These are phyloP conservation scores for Danaus melanippus DNA, from an alignment of 1,140 invertebrate genomes.

Conservation along the genomic window DNA sequence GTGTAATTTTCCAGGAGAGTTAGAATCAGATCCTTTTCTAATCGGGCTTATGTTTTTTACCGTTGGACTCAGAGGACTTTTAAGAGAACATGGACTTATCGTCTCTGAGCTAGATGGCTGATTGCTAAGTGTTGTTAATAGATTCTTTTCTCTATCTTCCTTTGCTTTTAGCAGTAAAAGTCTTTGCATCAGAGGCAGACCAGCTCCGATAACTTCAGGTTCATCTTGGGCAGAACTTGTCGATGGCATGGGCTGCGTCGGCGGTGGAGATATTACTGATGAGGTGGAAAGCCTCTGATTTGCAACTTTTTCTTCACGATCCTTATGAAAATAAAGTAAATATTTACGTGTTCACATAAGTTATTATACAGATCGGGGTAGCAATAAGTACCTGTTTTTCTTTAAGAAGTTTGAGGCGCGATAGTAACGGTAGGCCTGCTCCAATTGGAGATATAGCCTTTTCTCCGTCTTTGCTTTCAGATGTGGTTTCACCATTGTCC, in stretches of 20 bases:
- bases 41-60: slow-evolving; percentile 66
- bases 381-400: slow-evolving; percentile 81
- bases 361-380: background rate
- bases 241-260: slow-evolving; percentile 59
- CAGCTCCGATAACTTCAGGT: slow-evolving; percentile 78
- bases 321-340: slow-evolving; percentile 39
- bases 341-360: background rate
- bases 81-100: slow-evolving; percentile 66
- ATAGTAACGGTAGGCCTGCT: slow-evolving; percentile 85
- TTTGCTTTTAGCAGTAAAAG: slow-evolving; percentile 85
- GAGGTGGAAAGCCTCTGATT: slow-evolving; percentile 58
- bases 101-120: slow-evolving; percentile 67
- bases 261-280: slow-evolving; percentile 58
- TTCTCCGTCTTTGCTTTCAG: slow-evolving; percentile 70
- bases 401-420: slow-evolving; percentile 83
- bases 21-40: slow-evolving; percentile 65
- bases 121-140: slow-evolving; percentile 57
- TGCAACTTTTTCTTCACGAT: slow-evolving; percentile 74
- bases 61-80: slow-evolving; percentile 68
- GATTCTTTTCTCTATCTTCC: slow-evolving; percentile 77
- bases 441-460: slow-evolving; percentile 80
- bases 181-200: slow-evolving; percentile 84
- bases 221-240: slow-evolving; percentile 58
- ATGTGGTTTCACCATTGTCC: slow-evolving; percentile 70
- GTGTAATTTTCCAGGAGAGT: slow-evolving; percentile 63